Percentiles rank a stretch among this genome's conserved stretches.
These are phyloP conservation scores for Holcopasites calliopsidis DNA, from an alignment of 1,140 invertebrate genomes.

Conservation along the genomic window DNA sequence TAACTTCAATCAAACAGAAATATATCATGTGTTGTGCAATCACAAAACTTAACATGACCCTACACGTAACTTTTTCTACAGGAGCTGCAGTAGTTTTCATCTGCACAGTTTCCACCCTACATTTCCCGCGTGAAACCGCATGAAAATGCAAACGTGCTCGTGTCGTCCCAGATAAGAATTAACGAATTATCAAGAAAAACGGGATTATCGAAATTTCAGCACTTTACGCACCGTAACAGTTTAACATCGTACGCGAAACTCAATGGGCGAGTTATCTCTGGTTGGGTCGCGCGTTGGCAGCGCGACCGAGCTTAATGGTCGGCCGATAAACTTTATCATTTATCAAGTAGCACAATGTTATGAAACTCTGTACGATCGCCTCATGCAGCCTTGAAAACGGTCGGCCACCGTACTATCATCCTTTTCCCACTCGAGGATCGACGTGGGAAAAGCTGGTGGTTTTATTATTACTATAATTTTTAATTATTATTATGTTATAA, in stretches of 20 bases:
- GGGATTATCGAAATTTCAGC: not conserved
- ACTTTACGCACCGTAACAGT: not conserved
- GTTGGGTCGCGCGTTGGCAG: not conserved
- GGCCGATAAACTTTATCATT: conserved; percentile 33
- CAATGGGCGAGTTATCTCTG: conserved; percentile 22
- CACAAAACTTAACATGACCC: no score
- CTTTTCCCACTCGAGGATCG: no score
- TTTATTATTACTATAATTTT: no score
- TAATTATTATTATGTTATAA: no score
- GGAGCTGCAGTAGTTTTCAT: no score
- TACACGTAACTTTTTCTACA: no score
- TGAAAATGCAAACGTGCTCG: not conserved
- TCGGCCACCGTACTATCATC: not conserved
- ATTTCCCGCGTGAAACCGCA: no score
- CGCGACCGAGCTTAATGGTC: not conserved
- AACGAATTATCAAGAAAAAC: not conserved
- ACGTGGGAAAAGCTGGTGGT: no score
- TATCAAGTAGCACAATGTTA: conserved; percentile 37
- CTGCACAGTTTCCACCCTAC: no score
- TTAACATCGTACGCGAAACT: conserved; percentile 7
- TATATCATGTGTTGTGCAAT: no score
- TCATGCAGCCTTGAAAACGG: conserved; percentile 15
- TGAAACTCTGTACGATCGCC: conserved; percentile 4
- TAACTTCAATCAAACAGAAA: no score
- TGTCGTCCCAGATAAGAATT: not conserved